phyloP scores from a whole-genome alignment of 1,140 invertebrate genomes.

The Caenorhabditis tropicalis region DNA sequence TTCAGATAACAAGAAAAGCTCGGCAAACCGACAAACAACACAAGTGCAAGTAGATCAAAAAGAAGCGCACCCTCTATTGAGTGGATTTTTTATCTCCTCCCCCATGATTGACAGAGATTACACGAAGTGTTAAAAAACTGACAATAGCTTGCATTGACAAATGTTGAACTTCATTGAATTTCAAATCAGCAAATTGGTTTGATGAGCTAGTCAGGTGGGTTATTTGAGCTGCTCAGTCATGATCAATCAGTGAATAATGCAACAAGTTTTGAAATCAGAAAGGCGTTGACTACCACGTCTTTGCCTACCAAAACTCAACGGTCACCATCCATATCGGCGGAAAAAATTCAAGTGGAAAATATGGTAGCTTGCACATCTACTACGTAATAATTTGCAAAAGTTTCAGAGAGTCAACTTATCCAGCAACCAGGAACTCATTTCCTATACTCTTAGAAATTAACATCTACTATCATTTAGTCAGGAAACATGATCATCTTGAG shows the following conservation, averaged over 20 bases:
- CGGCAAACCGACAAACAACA: neutral
- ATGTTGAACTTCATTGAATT: neutral
- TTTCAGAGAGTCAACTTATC: neutral
- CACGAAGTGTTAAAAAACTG: neutral
- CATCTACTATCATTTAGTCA: neutral
- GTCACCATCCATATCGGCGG: neutral
- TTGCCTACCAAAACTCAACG: neutral
- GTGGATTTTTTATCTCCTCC: neutral
- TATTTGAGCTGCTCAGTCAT: neutral
- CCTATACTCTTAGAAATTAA: neutral
- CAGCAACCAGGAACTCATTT: slow-evolving; percentile 1
- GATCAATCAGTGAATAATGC: neutral
- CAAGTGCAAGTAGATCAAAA: slow-evolving; percentile 31
- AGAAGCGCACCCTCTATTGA: neutral
- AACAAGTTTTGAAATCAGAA: neutral
- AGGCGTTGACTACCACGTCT: too few species aligned
- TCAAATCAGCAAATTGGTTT: neutral
- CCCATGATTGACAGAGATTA: slow-evolving; percentile 8
- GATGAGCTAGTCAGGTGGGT: neutral
- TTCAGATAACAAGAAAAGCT: neutral
- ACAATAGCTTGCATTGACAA: slow-evolving; percentile 7
- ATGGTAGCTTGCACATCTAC: neutral
- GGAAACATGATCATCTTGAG: neutral
- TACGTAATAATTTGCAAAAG: slow-evolving; percentile 2
- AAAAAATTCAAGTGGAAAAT: slow-evolving; percentile 32